These are phyloP conservation scores for Nasua narica DNA, from an alignment of 2,797 vertebrate genomes.

Conservation along the genomic window DNA sequence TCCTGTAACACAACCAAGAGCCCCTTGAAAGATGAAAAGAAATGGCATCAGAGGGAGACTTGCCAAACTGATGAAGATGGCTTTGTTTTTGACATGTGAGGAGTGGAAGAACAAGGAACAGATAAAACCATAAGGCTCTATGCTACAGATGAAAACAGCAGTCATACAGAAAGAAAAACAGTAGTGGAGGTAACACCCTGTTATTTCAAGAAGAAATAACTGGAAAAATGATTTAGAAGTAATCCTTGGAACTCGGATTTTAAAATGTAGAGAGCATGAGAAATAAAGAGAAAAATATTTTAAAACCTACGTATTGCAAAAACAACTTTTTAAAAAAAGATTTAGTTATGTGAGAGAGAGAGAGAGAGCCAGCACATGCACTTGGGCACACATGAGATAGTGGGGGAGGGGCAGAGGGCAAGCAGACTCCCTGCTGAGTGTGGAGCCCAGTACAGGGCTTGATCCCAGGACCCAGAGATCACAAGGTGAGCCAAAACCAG, in stretches of 20 bases:
- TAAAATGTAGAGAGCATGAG: background rate
- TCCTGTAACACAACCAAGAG: background rate
- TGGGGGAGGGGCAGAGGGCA: background rate
- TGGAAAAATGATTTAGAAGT: background rate
- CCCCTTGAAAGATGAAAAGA: background rate
- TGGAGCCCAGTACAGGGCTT: background rate
- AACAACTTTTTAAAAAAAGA: background rate
- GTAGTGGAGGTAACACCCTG: background rate
- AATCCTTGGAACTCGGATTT: background rate
- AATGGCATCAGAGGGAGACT: no score
- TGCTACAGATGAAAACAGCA: background rate
- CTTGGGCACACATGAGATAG: background rate
- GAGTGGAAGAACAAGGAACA: background rate
- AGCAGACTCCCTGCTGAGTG: background rate
- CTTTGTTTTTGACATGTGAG: background rate
- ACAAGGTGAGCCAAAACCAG: background rate
- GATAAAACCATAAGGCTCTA: fast-evolving
- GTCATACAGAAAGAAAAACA: background rate
- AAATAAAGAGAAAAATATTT: background rate
- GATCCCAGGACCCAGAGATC: background rate
- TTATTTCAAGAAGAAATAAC: background rate
- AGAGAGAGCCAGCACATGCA: fast-evolving
- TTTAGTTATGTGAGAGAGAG: background rate
- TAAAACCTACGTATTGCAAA: background rate
- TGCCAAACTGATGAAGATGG: no score